A percentile compares a stretch with the other conserved stretches of the same genome.
phyloP scores from a whole-genome alignment of 92 coral and sea anemone species.

The Nematostella vectensis region DNA sequence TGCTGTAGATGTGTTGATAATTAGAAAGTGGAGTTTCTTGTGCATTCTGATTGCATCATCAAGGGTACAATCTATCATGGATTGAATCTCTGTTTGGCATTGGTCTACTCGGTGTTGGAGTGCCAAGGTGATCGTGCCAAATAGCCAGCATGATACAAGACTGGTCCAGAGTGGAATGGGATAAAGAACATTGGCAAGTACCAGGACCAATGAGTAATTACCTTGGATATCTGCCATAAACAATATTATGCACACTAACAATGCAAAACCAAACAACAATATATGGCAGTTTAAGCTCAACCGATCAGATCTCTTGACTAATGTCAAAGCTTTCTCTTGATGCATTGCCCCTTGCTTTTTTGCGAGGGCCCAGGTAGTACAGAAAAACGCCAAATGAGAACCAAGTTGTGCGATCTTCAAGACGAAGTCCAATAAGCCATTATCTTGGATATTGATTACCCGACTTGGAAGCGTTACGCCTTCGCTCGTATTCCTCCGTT shows the following conservation, averaged over 20 bases:
- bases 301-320: slow-evolving; percentile 32
- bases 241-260: slow-evolving; percentile 9
- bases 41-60: slow-evolving; percentile 47
- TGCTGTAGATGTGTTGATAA: slow-evolving; percentile 38
- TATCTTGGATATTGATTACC: neutral
- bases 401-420: slow-evolving; percentile 20
- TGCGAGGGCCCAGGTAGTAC: slow-evolving; percentile 34
- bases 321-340: slow-evolving; percentile 20
- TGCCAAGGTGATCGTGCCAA: slow-evolving; percentile 30
- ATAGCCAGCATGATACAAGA: slow-evolving; percentile 48
- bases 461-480: neutral
- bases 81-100: slow-evolving; percentile 28
- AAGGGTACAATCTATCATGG: slow-evolving; percentile 6
- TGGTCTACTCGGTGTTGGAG: slow-evolving; percentile 30
- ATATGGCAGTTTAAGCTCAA: slow-evolving; percentile 24
- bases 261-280: slow-evolving; percentile 10
- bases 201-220: neutral
- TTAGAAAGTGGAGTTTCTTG: slow-evolving; percentile 31
- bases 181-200: neutral
- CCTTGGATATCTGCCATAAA: neutral
- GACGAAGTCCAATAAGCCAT: slow-evolving; percentile 5
- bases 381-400: slow-evolving; percentile 45
- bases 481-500: neutral
- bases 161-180: slow-evolving; percentile 30
- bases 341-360: slow-evolving; percentile 1